Evolutionary conservation across 2,888 invertebrate genomes (phyloP), one percentile per base, ranked within the genome.

Genomic region (Anoplius nigerrimus): DNA sequence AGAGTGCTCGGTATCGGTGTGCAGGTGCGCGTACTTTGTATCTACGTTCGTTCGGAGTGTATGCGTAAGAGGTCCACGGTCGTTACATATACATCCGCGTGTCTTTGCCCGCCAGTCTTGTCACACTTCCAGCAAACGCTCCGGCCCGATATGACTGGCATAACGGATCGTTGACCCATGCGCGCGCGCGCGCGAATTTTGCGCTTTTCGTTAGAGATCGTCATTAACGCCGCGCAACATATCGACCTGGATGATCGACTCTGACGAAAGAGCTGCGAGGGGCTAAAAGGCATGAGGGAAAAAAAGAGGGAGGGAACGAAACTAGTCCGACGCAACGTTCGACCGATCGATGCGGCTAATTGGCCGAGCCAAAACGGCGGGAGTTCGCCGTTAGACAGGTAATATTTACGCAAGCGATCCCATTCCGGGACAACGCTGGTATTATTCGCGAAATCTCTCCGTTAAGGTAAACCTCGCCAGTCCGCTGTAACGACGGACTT

Each of bases 391-490:
- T 62, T 55, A 45, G 61, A n/a, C 22, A 27, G 45, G 20, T 53
- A 43, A 69, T 74, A 66, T 74, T 74, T 74, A 69, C 72, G 66
- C 66, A 72, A 72, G 71, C 73, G 62, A 59, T 60, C 59, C 73
- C 73, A 72, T 74, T 69, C 72, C 60, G 46, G 72, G 69, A 55
- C 48, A 66, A 24, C 24, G 18, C 53, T 22, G 48, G 51, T 62
- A 71, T 71, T 68, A 73, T 73, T 60, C 62, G 54, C 62, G 57
- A 43, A 66, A 56, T 65, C 58, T 52, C 53, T 27, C 27, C 22
- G 20, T n/a, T 34, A 22, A 48, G 34, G 34, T 34, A 13, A 34
- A 34, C 34, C 8, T 2, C 34, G 11, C 11, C 34, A 6, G 27
- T 27, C 6, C 27, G 27, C n/a, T n/a, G n/a, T n/a, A n/a, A n/a